Evolutionary conservation across 2,113 vertebrate species (phyloP).

Genomic region (Hippolais icterina): DNA sequence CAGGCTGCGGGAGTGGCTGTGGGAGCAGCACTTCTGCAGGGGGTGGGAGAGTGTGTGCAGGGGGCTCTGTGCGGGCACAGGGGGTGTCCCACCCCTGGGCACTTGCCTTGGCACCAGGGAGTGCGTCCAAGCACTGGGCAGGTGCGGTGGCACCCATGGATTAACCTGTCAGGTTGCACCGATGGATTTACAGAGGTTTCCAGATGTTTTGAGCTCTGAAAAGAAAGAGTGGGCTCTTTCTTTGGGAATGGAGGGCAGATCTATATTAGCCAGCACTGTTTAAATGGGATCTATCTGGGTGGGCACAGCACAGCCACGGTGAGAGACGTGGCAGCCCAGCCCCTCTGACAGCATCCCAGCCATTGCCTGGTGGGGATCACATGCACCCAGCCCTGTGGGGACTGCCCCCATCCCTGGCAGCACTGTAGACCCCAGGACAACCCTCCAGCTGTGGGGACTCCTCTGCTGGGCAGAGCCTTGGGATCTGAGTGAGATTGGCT

Average conservation of each 20-base stretch:
- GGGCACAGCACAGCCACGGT: neutral
- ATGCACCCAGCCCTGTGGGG: neutral
- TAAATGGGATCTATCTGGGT: rapidly evolving
- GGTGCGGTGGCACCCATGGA: neutral
- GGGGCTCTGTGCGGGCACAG: neutral
- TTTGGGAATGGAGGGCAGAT: neutral
- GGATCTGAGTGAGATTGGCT: rapidly evolving
- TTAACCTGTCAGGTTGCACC: neutral
- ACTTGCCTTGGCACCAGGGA: neutral
- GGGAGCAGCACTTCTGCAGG: neutral
- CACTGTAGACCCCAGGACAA: rapidly evolving
- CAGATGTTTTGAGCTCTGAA: neutral
- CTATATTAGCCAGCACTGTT: neutral
- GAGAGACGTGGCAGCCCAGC: neutral
- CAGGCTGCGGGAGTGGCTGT: rapidly evolving
- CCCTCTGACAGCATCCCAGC: neutral
- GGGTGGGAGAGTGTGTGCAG: rapidly evolving
- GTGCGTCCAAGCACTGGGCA: neutral
- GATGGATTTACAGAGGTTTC: neutral
- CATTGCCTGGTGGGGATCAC: neutral
- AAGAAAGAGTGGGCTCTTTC: neutral
- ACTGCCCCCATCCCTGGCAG: neutral
- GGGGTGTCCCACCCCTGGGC: rapidly evolving
- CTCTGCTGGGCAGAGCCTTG: neutral
- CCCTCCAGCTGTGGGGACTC: neutral